Conservation (phyloP, 2,797 vertebrate species). For the Catharus ustulatus region DNA sequence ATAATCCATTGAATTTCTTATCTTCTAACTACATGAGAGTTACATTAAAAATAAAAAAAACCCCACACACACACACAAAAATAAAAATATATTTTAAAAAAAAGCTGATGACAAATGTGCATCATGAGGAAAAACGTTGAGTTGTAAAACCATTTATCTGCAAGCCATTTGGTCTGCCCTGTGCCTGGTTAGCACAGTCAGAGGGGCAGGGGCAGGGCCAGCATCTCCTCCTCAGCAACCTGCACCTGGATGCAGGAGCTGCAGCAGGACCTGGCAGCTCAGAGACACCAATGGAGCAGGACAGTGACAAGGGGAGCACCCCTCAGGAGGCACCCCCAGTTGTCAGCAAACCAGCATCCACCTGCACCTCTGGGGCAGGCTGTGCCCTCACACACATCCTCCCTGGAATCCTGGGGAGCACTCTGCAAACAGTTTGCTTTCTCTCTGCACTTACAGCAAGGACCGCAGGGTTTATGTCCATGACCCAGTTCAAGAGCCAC, state of each 20-base stretch:
- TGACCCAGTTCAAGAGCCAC: background rate
- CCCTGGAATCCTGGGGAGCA: background rate
- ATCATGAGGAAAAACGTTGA: background rate
- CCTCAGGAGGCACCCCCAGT: background rate
- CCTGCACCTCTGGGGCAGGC: background rate
- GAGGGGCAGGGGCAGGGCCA: background rate
- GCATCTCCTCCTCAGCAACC: background rate
- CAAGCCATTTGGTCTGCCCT: background rate
- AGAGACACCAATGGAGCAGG: rapidly evolving
- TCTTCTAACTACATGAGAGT: background rate
- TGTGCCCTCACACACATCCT: rapidly evolving
- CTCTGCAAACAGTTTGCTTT: background rate
- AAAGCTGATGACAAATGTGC: background rate
- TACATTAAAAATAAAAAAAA: background rate
- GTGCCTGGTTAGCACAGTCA: rapidly evolving
- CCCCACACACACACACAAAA: too few species aligned
- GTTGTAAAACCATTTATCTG: background rate
- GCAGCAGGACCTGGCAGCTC: background rate
- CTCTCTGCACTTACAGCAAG: background rate
- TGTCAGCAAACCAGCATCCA: rapidly evolving
- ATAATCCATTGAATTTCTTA: background rate
- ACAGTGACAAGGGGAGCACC: background rate
- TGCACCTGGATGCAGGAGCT: background rate
- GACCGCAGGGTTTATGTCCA: background rate
- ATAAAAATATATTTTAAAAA: background rate